These are phyloP conservation scores for Laupala kohalensis DNA, from an alignment of 1,140 invertebrate species.

Conservation along the genomic window DNA sequence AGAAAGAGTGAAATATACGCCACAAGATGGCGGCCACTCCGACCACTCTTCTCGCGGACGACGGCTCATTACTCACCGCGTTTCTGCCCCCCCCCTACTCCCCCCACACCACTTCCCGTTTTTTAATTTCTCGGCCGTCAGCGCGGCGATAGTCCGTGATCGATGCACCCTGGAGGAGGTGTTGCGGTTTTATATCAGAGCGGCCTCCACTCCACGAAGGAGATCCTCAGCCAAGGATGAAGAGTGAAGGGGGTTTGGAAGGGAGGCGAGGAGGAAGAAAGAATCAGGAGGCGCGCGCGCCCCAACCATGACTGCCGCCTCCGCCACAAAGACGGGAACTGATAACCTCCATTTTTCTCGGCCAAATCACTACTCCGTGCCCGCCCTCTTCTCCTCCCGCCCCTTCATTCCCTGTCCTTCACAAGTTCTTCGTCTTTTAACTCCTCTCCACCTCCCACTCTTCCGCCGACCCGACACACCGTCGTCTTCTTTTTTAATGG, in stretches of 20 bases:
- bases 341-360: conserved; percentile 11
- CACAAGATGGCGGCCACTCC: neutral
- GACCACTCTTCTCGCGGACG: neutral
- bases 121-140: conserved; percentile 13
- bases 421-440: no score
- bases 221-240: neutral
- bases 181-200: conserved; percentile 11
- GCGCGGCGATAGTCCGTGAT: conserved; percentile 4
- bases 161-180: neutral
- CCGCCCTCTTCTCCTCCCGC: neutral
- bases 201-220: neutral
- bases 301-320: neutral
- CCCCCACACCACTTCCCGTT: conserved; percentile 4
- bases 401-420: no score
- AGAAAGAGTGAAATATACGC: conserved; percentile 1
- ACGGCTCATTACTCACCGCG: conserved; percentile 10
- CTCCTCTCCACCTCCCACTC: no score
- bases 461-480: no score
- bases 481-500: no score
- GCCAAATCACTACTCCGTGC: conserved; percentile 1
- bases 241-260: no score
- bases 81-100: no score
- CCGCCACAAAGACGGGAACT: conserved; percentile 5
- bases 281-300: neutral
- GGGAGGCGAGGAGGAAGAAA: neutral